Base-by-base conservation (phyloP, 2,888 invertebrate genomes). In the Pyralis farinalis region DNA sequence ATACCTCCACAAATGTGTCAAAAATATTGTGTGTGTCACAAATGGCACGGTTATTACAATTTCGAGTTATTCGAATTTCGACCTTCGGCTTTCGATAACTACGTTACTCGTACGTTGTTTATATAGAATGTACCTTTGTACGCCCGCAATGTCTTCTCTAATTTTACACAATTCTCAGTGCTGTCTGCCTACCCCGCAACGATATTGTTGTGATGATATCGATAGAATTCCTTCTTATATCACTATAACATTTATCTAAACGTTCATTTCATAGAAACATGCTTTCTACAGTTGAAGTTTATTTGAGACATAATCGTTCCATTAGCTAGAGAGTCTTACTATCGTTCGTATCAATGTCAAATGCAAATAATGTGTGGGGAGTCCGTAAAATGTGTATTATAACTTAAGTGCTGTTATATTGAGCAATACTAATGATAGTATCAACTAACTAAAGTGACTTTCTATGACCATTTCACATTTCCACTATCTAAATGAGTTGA, bases 401-500 rank as follows among this genome's bases (percentile, higher is more conserved):
- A 62, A 49, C 55, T 65, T 63, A 60, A 62, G 56, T 61, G 57
- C 47, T 42, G 56, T 65, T 53, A 56, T 37, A 57, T 74, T 74
- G 58, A 47, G 71, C 58, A 72, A 73, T 47, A 30, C 55, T 58
- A 65, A 63, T 58, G 56, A 54, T 58, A 52, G 56, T 66, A 66
- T 61, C 54, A 57, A 47, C 58, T 53, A 57, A 47, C 58, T 55
- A 63, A 58, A 63, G 62, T 65, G 55, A 66, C 71, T 74, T 75
- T 75, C 70, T 68, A 70, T 66, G 63, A 60, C 58, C 71, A 70
- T 66, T 65, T 66, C 61, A 60, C 68, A 63, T 60, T 57, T 61
- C 56, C 50, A 56, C 52, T 75, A 77, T 77, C 76, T 77, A 68
- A 74, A 78, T 73, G 67, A 53, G 55, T 53, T 44, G 27, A 46